phyloP scores from a whole-genome alignment of 92 coral and sea anemone genomes.

The Parazoanthus atlanticus region DNA sequence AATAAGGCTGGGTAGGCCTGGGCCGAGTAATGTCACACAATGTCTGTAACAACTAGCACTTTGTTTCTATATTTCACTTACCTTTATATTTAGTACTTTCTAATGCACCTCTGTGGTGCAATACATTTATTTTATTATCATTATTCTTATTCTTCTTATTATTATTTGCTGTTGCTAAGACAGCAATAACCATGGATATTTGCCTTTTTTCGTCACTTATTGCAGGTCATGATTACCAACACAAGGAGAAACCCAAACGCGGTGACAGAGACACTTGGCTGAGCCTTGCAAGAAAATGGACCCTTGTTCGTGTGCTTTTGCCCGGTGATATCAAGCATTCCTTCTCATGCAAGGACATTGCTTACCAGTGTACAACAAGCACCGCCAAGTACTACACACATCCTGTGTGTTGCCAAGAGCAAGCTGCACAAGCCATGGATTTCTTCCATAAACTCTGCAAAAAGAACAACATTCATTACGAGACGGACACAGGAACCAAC shows the following conservation, averaged over 20 bases:
- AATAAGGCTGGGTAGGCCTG: not conserved
- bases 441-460: slow-evolving; percentile 34
- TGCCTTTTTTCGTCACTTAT: too few species aligned
- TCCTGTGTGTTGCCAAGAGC: slow-evolving; percentile 69
- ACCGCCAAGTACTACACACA: slow-evolving; percentile 23
- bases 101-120: too few species aligned
- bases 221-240: not conserved
- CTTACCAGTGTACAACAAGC: slow-evolving; percentile 25
- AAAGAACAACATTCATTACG: slow-evolving; percentile 49
- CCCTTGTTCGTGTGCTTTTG: slow-evolving; percentile 53
- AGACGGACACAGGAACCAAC: slow-evolving; percentile 57
- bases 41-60: not conserved
- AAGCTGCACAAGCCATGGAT: slow-evolving; percentile 29
- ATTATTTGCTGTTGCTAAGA: too few species aligned
- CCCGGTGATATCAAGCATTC: slow-evolving; percentile 48
- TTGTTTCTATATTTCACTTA: too few species aligned
- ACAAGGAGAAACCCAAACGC: slow-evolving; percentile 6
- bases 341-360: slow-evolving; percentile 62
- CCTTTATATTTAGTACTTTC: too few species aligned
- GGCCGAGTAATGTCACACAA: not conserved
- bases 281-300: slow-evolving; percentile 59
- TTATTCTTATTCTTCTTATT: too few species aligned
- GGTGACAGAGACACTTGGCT: slow-evolving; percentile 43
- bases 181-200: too few species aligned
- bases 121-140: too few species aligned